Evolutionary conservation across 2,113 vertebrate species (phyloP), one percentile per base, ranked within the genome.

Genomic region (Daubentonia madagascariensis): DNA sequence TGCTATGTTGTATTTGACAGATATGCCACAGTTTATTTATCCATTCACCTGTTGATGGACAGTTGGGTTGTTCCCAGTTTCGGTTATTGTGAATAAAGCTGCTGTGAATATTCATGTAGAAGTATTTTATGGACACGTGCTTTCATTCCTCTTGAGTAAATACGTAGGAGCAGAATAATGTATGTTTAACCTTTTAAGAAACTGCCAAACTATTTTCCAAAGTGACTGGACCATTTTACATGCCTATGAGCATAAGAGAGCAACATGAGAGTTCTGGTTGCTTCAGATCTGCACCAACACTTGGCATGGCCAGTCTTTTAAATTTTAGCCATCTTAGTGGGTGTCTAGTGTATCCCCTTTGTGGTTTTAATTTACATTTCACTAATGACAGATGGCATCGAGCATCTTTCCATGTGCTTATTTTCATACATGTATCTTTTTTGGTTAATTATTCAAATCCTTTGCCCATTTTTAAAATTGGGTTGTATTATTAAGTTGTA

Each of bases 221-320:
- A 72, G 37, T 72, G 10, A 54, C 20, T 8, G 1, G 11, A 43
- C 50, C 5, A 0, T 57, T 52, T 25, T 50, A 3, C 6, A 3
- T 32, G 70, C 43, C 28, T 12, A 0, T 9, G 70, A 70, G 63
- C 30, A 72, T 0, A 0, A 2, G 17, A 30, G 32, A 48, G 23
- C 30, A 17, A 1, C 1, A 4, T 9, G 14, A 40, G 45, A 17
- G 12, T 28, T 59, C 63, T n/a, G 1, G 23, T 4, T 18, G 52
- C 88, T 68, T 67, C 50, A 17, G 8, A 1, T 9, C 57, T 59
- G 28, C 22, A 32, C 32, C 32, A n/a, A n/a, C 65, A 35, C 65
- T 67, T 70, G 48, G 40, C 10, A 2, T 6, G 61, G 43, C 63
- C 57, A 6, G 5, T 35, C 65, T 84, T 35, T 22, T 59, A 11